A percentile compares a stretch with the other conserved stretches of the same genome.
Evolutionary conservation across 2,113 vertebrate genomes (phyloP).

Genomic region (Siniperca chuatsi): DNA sequence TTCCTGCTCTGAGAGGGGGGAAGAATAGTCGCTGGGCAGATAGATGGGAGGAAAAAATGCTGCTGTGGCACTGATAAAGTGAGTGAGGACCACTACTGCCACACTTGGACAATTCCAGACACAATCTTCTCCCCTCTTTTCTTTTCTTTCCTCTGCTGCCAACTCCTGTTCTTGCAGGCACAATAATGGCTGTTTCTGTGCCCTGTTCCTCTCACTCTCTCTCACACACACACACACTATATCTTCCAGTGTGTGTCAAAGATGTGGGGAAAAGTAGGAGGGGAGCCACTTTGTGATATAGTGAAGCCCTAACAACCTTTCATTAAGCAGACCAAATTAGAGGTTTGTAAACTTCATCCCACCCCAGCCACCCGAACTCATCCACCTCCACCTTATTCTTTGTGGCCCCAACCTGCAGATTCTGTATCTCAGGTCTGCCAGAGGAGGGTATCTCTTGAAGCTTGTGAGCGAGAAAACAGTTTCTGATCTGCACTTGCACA

Average conservation of each 20-base stretch:
- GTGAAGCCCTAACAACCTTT: conserved; percentile 78
- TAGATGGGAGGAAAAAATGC: conserved; percentile 73
- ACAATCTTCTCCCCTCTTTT: conserved; percentile 75
- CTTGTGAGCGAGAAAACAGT: conserved; percentile 52
- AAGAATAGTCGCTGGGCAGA: conserved; percentile 74
- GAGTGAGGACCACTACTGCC: conserved; percentile 79
- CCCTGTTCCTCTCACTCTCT: conserved; percentile 10
- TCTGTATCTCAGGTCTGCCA: conserved; percentile 50
- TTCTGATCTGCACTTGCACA: conserved; percentile 69
- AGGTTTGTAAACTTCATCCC: conserved; percentile 67
- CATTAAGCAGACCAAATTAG: conserved; percentile 81
- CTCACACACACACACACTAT: conserved; percentile 5
- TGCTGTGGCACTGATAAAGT: conserved; percentile 83
- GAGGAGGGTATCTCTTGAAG: conserved; percentile 51
- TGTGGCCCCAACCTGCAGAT: conserved; percentile 39
- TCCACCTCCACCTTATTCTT: conserved; percentile 54
- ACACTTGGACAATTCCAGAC: conserved; percentile 80
- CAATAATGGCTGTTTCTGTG: conserved; percentile 72
- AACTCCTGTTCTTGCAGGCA: conserved; percentile 71
- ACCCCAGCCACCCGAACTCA: conserved; percentile 32
- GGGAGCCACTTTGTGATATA: conserved; percentile 68
- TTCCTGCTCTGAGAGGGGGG: conserved; percentile 63
- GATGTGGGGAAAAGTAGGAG: conserved; percentile 67
- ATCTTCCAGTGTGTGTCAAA: conserved; percentile 54
- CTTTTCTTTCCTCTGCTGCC: conserved; percentile 73